Base-by-base conservation (phyloP, 2,797 vertebrate species). In the Enteromius viviparus region DNA sequence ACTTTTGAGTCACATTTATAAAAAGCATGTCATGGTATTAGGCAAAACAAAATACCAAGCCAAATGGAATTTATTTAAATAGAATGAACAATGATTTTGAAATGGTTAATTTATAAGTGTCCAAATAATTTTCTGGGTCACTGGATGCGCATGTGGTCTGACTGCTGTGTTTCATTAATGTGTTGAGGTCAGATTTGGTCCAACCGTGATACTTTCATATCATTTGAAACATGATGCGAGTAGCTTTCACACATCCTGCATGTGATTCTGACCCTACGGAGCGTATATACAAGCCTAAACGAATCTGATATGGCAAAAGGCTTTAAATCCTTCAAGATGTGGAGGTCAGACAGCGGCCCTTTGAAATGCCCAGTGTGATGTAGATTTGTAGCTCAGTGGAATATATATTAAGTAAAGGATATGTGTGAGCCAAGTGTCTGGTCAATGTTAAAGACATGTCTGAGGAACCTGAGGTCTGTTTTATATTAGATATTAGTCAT, bases 321-420 rank as follows among this genome's bases (percentile, higher is more conserved):
- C 7, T 9, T 26, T 42, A 53, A 82, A 82, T 58, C 26, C 23
- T 68, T 69, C 51, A 76, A 83, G 74, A 81, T 60, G 68, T 72
- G 53, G 37, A 58, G 51, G 62, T 76, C 49, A 34, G 7, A 45
- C 64, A 65, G n/a, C 1, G 1, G 49, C 19, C 37, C 47, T 76
- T 76, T 82, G 81, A 82, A 82, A 76, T 82, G 49, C 64, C 64
- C 49, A 58, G 62, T 32, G 71, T 58, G 71, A 45, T 62, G 49
- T 9, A 47, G 62, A 76, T 82, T 76, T 45, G 62, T 53, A 68
- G 62, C 72, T 69, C 34, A 58, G 37, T 55, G 62, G 62, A 68
- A 68, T 45, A 76, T 23, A 66, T 82, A 76, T 76, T 75, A 75
- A 51, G 34, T 65, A 49, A 65, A n/a, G n/a, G 64, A 69, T 69